Base-by-base conservation (phyloP, 2,797 vertebrate species). In the Pipistrellus pygmaeus region DNA sequence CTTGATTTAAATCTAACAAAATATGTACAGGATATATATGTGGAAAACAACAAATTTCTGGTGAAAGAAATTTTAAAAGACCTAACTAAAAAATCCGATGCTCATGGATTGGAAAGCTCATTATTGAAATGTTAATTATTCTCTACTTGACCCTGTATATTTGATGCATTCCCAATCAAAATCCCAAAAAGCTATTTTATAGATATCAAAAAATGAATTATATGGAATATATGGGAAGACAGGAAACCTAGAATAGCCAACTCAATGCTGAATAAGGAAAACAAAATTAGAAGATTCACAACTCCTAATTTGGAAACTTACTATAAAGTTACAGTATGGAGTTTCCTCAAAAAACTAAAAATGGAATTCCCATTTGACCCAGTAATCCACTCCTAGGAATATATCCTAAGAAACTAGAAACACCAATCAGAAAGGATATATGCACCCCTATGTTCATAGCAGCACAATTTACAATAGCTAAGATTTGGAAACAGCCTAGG, bases 1-100 rank as follows among this genome's bases (percentile, higher is more conserved):
- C 38, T 73, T 53, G 32, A 3, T 60, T 73, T 46, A 94, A 92
- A 78, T 77, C 27, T 83, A 32, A 73, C 32, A 95, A 75, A 84
- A 81, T 69, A 91, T 46, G 8, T 88, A 25, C 21, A 87, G 0
- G 48, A 41, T 68, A 17, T 91, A 13, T 91, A 27, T 64, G 60
- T 91, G 51, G 30, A 80, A 55, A 96, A 94, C 12, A 76, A 78
- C 13, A 75, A 73, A 87, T 76, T 48, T 90, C 66, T 51, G n/a
- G 51, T 69, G 41, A 94, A 87, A 73, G 18, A 82, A 87, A 82
- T 81, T 9, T 51, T 68, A 66, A 41, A 86, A 89, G 73, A 53
- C 21, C 17, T 85, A 80, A 78, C 11, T 68, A 38, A 88, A 66
- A 76, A 18, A 76, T 85, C 76, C 5, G 13, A 30, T 82, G 27